Evolutionary conservation across 2,888 invertebrate genomes (phyloP).

Genomic region (Volucella zonaria): DNA sequence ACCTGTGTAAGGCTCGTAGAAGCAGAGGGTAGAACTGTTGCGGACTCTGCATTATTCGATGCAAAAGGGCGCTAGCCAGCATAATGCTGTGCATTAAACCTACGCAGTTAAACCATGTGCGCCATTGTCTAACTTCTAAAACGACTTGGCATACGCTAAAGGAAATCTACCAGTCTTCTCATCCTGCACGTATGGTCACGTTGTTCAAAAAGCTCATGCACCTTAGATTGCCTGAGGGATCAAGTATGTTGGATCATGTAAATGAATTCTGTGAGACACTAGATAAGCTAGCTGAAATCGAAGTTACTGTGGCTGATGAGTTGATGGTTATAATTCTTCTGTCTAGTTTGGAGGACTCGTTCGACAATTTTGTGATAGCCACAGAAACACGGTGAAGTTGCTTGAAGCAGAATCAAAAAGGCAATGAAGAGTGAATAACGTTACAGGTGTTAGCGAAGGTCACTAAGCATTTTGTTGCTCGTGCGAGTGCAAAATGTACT

Average conservation of each 20-base stretch:
- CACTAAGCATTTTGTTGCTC: background rate
- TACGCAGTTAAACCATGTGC: conserved; percentile 60
- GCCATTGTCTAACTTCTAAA: background rate
- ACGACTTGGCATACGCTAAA: conserved; percentile 7
- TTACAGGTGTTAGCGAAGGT: background rate
- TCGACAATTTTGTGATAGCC: conserved; percentile 67
- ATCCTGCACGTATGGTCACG: conserved; percentile 66
- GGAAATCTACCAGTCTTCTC: conserved; percentile 55
- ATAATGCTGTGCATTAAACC: conserved; percentile 62
- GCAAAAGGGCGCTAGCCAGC: conserved; percentile 58
- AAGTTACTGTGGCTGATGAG: conserved; percentile 17
- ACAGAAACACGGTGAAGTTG: conserved; percentile 55
- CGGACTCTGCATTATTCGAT: conserved; percentile 6
- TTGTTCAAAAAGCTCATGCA: conserved; percentile 48
- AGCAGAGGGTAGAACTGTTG: background rate
- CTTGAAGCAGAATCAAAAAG: conserved; percentile 30
- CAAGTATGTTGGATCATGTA: conserved; percentile 53
- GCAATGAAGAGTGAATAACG: background rate
- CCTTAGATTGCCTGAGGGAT: conserved; percentile 29
- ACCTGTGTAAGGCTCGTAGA: conserved; percentile 5
- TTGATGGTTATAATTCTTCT: no score
- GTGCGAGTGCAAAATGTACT: background rate
- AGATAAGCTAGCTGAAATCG: conserved; percentile 57
- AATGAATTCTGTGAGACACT: conserved; percentile 52
- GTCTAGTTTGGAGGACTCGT: background rate